Evolutionary conservation across 2,113 vertebrate genomes (phyloP).

Genomic region (Sander lucioperca): DNA sequence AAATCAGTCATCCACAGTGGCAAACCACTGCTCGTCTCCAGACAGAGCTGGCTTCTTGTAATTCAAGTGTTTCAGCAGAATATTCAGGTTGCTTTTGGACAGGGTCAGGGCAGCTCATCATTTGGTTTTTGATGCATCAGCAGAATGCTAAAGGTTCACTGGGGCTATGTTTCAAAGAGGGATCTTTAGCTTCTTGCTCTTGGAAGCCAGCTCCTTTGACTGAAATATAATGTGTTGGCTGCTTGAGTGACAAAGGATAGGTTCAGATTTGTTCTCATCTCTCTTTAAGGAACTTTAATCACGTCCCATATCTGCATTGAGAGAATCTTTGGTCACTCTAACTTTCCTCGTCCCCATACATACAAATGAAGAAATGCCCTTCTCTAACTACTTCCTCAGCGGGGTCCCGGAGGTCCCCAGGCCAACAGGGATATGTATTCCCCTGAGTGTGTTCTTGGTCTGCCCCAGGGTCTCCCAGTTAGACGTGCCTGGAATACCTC

Average conservation of each 20-base stretch:
- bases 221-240: background rate
- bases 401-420: too few species aligned
- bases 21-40: background rate
- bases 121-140: constrained; percentile 33
- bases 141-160: constrained; percentile 9
- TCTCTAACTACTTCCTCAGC: too few species aligned
- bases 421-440: too few species aligned
- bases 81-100: constrained; percentile 41
- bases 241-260: background rate
- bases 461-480: too few species aligned
- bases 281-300: background rate
- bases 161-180: background rate
- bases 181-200: constrained; percentile 2
- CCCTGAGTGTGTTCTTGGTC: too few species aligned
- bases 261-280: background rate
- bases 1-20: constrained; percentile 3
- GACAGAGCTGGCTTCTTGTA: background rate
- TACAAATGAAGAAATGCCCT: too few species aligned
- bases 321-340: too few species aligned
- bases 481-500: too few species aligned
- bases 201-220: constrained; percentile 9
- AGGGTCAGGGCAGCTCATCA: constrained; percentile 48
- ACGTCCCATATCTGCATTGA: too few species aligned
- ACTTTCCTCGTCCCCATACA: too few species aligned
- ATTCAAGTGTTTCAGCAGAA: constrained; percentile 57